Base-by-base conservation (phyloP, 2,113 vertebrate genomes). In the Turnix velox region DNA sequence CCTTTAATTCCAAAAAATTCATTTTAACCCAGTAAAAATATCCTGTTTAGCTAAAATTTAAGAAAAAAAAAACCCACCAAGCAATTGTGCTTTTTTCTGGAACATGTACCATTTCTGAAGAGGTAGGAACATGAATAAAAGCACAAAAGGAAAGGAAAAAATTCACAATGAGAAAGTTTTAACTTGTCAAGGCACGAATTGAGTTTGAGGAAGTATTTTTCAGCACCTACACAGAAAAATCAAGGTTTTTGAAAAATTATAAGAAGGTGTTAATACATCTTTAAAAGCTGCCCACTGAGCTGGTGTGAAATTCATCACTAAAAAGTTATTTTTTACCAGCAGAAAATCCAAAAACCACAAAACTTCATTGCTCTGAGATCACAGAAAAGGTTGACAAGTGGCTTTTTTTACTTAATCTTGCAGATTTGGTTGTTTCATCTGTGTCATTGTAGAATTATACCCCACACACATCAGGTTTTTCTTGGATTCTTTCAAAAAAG, bases 401-500 rank as follows among this genome's bases (percentile, higher is more conserved):
- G 55, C 40, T 48, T 77, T 51, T 48, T 77, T 51, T 81, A 45
- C 77, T 63, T 72, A 16, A 58, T 87, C 46, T 25, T 25, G 17
- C 35, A 48, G 24, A 25, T 28, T 57, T 84, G 9, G 11, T 78
- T 69, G 10, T 40, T 90, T 57, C 24, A 27, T 25, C 22, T n/a
- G 39, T 40, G 40, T 33, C 22, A 23, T n/a, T 39, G 49, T 25
- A 90, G 54, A 15, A 39, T 39, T 39, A 42, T 42, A 62, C 82
- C 43, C 80, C 91, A 86, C n/a, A 71, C 9, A 18, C 1, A 27
- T 97, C 96, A 92, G 31, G 95, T 87, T 58, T 97, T 73, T 92
- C 97, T 33, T n/a, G n/a, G 62, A 89, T 91, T 98, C 98, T 95
- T 97, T 98, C 87, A 98, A 92, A 87, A 97, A 93, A 25, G 81